Evolutionary conservation across 2,113 vertebrate species (phyloP), one percentile per base, ranked within the genome.

Genomic region (Barnardius zonarius): DNA sequence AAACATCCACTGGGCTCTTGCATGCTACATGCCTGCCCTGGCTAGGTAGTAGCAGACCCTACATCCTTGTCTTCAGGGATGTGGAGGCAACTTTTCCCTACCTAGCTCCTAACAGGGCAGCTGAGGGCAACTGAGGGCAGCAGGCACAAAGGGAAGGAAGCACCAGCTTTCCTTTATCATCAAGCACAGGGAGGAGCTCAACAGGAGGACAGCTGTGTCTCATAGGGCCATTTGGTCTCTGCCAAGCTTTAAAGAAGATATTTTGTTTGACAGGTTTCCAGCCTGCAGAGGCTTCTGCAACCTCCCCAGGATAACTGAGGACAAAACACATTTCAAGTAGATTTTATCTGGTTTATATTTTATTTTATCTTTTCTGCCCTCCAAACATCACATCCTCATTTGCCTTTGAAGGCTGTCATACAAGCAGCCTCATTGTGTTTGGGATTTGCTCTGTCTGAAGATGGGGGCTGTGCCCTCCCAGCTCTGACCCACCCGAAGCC

Each of bases 11-110:
- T 2, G 10, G 8, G 28, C 43, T 55, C 62, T 39, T 18, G 20
- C 1, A 3, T 9, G 4, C 31, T 5, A 0, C 3, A 1, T 15
- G 49, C 16, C 69, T 59, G 6, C 31, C 55, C 55, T 4, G 1
- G n/a, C n/a, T 72, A 35, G 30, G 30, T 8, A 7, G 31, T 43
- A 81, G 72, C 59, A 89, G 33, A 17, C 41, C 20, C 61, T 19
- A 3, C 17, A 43, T 7, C 33, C 23, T 1, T 4, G 2, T 39
- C 12, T 48, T 24, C 28, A 68, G n/a, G 30, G 27, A 17, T 5
- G 5, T 22, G 23, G 12, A 84, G 9, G 11, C 44, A 73, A 44
- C 35, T 79, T 48, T 64, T 52, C 46, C 69, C n/a, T 33, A 6
- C 49, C 14, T 10, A 3, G 23, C 15, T 39, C 2, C 19, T 37